Percentiles rank a stretch among this genome's conserved stretches.
Evolutionary conservation across 2,113 vertebrate genomes (phyloP).

Genomic region (Poecilia latipinna): DNA sequence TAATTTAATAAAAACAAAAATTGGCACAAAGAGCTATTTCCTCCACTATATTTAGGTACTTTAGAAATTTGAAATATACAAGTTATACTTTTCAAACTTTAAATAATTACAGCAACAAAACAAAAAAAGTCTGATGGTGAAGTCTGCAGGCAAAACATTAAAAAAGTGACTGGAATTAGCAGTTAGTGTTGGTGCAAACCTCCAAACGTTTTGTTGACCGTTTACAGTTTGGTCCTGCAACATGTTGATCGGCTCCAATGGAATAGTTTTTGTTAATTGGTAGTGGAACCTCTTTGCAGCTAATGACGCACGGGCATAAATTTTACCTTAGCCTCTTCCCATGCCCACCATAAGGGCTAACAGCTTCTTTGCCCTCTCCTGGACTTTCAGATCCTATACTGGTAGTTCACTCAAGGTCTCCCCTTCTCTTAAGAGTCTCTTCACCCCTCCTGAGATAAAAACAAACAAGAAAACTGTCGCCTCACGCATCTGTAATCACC

Average conservation of each 20-base stretch:
- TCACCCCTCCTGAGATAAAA: constrained; percentile 68
- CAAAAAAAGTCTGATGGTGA: not conserved
- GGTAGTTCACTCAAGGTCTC: constrained; percentile 66
- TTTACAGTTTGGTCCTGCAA: not conserved
- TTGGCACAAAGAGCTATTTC: too few species aligned
- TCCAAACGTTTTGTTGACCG: not conserved
- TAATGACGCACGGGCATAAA: not conserved
- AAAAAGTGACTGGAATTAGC: not conserved
- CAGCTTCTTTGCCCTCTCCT: not conserved
- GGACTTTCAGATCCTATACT: constrained; percentile 17
- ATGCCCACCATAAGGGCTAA: not conserved
- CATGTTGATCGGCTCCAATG: not conserved
- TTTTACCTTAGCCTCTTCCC: not conserved
- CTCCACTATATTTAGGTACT: not conserved
- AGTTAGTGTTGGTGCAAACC: not conserved
- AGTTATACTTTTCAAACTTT: not conserved
- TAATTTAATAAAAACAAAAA: too few species aligned
- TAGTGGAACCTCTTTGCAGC: constrained; percentile 5
- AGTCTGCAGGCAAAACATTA: not conserved
- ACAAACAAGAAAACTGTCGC: constrained; percentile 80
- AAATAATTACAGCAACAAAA: not conserved
- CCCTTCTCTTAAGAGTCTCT: constrained; percentile 44
- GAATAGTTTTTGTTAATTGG: constrained; percentile 2
- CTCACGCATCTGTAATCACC: constrained; percentile 87
- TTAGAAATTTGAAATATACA: not conserved